Evolutionary conservation across 2,888 invertebrate genomes (phyloP).

Genomic region (Eupeodes latifasciatus): DNA sequence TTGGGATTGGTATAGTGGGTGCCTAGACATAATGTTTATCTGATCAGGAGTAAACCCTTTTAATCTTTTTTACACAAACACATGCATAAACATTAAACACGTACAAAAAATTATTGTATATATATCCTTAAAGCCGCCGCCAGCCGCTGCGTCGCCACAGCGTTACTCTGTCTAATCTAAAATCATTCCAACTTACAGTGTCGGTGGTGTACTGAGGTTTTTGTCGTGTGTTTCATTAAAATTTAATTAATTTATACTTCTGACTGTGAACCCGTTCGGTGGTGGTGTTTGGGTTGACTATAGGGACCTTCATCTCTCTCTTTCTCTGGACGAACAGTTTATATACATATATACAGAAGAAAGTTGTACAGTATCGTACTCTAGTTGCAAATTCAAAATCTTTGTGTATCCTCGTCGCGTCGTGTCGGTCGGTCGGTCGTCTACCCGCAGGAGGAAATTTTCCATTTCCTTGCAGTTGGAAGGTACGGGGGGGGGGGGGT

Average conservation of each 20-base stretch:
- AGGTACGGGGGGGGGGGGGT: neutral
- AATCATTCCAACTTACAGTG: conserved; percentile 57
- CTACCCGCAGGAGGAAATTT: conserved; percentile 49
- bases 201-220: conserved; percentile 52
- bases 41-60: conserved; percentile 57
- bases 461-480: conserved; percentile 50
- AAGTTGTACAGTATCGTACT: conserved; percentile 17
- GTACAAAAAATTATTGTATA: neutral
- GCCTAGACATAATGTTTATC: conserved; percentile 60
- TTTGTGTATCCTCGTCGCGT: conserved; percentile 37
- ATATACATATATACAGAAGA: conserved; percentile 22
- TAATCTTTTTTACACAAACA: conserved; percentile 25
- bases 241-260: conserved; percentile 73
- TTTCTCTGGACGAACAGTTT: neutral
- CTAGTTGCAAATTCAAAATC: conserved; percentile 57
- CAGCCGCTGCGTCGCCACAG: neutral
- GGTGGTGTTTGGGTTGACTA: neutral
- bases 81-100: conserved; percentile 17
- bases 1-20: conserved; percentile 8
- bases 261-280: conserved; percentile 12
- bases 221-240: conserved; percentile 74
- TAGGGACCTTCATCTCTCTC: neutral
- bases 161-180: conserved; percentile 50
- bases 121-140: neutral
- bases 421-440: neutral